These are phyloP conservation scores for Caranx ignobilis DNA, from an alignment of 2,113 vertebrate species.

Conservation along the genomic window DNA sequence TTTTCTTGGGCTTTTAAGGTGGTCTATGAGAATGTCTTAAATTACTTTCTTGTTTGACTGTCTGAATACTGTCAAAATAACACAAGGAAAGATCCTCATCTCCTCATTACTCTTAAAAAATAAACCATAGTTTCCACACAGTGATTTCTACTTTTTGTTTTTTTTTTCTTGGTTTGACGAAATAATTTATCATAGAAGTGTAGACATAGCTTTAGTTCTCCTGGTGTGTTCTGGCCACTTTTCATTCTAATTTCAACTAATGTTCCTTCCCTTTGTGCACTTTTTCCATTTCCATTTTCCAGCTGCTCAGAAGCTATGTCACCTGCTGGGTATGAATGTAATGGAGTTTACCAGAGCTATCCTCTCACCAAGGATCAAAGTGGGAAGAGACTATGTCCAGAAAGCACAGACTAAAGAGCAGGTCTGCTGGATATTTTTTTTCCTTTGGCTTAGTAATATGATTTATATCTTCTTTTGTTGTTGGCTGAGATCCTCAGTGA, in stretches of 20 bases:
- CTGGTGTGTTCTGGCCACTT: not conserved
- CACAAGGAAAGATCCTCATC: not conserved
- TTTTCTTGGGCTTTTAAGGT: not conserved
- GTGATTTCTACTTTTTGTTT: not conserved
- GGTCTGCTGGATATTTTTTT: slow-evolving; percentile 77
- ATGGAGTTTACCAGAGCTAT: slow-evolving; percentile 99
- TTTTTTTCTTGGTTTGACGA: not conserved
- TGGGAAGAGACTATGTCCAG: slow-evolving; percentile 98
- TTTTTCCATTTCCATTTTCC: slow-evolving; percentile 5
- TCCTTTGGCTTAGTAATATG: not conserved
- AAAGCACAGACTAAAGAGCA: slow-evolving; percentile 99
- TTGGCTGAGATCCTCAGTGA: not conserved
- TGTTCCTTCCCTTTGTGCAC: not conserved
- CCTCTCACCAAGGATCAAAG: slow-evolving; percentile 96
- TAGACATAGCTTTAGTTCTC: not conserved
- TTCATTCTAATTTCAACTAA: not conserved
- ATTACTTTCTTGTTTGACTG: not conserved
- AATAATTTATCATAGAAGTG: not conserved
- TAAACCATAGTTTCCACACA: not conserved
- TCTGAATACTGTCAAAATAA: not conserved
- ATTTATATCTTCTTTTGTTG: not conserved
- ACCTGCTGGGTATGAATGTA: slow-evolving; percentile 96
- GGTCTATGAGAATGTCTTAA: not conserved
- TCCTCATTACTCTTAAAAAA: not conserved
- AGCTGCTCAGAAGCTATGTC: slow-evolving; percentile 99